Evolutionary conservation across 2,888 invertebrate genomes (phyloP), one percentile per base, ranked within the genome.

Genomic region (Agrochola macilenta): DNA sequence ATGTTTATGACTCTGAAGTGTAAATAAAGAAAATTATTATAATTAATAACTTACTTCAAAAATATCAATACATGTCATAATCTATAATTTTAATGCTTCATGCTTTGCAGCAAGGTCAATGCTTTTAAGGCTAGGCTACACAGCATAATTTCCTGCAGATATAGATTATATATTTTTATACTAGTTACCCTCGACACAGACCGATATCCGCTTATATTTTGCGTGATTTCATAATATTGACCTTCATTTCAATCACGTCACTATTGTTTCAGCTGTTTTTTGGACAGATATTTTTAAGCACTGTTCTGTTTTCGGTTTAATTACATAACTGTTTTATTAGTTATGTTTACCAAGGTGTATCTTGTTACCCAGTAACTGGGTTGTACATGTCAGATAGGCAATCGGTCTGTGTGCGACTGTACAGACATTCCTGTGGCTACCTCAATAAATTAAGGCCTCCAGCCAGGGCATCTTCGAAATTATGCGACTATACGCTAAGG

Each of bases 151-250:
- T 80, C 75, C 73, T 79, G 64, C 63, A 46, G 65, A 77, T 83
- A 70, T 64, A 66, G 52, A 76, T 72, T 69, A 75, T 57, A 74
- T 74, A 71, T 83, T 87, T 75, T 74, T 64, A 46, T 49, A 79
- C 79, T 58, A 61, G 89, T 85, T 89, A 80, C 52, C 88, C 86
- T 88, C 86, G 89, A 83, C 88, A 78, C 71, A 81, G 35, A 69
- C 74, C 14, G 58, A 79, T 78, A 82, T 89, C 83, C 85, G 83
- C 54, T 82, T 60, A 78, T 52, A 70, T 70, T 75, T 70, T 26
- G 72, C 69, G 63, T 74, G 73, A 65, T 76, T 71, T 71, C 57
- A 69, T 76, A 69, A 26, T 74, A 64, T 63, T 76, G 76, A 75
- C 79, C 82, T 81, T 70, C 39, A 69, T 81, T 68, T 79, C 66